Conservation (phyloP, 2,888 invertebrate species). For the Dilophus febrilis region DNA sequence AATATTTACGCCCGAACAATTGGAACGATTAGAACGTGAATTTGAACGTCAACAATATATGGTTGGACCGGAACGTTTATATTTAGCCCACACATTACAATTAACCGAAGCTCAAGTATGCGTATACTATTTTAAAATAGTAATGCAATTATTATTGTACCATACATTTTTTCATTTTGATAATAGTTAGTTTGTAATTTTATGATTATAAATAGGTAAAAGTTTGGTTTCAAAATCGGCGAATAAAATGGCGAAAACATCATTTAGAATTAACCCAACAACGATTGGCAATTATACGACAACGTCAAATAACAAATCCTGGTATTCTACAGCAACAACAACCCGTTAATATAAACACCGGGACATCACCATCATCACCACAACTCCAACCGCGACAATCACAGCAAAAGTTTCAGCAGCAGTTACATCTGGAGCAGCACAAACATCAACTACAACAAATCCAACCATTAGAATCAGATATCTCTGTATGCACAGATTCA, state of each 20-base stretch:
- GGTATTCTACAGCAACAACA: slow-evolving; percentile 2
- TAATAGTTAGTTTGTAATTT: neutral
- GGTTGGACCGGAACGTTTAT: slow-evolving; percentile 89
- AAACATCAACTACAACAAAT: slow-evolving; percentile 10
- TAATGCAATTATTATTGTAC: no score
- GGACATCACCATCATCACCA: slow-evolving; percentile 1
- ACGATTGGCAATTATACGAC: slow-evolving; percentile 42
- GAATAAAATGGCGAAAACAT: slow-evolving; percentile 87
- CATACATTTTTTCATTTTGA: no score
- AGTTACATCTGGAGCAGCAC: slow-evolving; percentile 17
- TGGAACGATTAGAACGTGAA: slow-evolving; percentile 84
- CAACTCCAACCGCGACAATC: slow-evolving; percentile 14
- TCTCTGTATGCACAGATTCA: slow-evolving; percentile 30
- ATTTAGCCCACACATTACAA: slow-evolving; percentile 73
- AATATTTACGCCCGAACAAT: slow-evolving; percentile 91
- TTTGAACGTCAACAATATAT: slow-evolving; percentile 95
- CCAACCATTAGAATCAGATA: slow-evolving; percentile 24
- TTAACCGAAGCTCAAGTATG: slow-evolving; percentile 74
- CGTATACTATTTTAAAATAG: no score
- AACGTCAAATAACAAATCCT: slow-evolving; percentile 18
- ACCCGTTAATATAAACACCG: no score
- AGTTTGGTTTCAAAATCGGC: slow-evolving; percentile 83
- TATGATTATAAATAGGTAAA: slow-evolving; percentile 45
- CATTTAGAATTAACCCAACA: slow-evolving; percentile 85
- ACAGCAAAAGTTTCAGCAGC: slow-evolving; percentile 18